These are phyloP conservation scores for Isaurus tuberculatus DNA, from an alignment of 92 coral and sea anemone genomes.

Conservation along the genomic window DNA sequence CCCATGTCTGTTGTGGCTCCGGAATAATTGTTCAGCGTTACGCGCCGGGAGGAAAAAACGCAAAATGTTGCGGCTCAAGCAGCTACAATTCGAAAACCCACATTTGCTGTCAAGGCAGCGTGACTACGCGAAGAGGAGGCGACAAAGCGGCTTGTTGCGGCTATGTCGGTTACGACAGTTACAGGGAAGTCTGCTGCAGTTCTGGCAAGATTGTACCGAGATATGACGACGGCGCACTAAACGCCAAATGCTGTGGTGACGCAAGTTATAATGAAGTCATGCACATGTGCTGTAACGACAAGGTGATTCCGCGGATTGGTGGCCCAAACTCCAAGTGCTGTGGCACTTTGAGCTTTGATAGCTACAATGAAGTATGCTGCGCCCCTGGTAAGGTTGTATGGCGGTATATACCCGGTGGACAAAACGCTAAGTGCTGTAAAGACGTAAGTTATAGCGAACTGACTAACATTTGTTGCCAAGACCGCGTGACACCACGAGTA, in stretches of 20 bases:
- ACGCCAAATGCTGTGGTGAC: conserved; percentile 53
- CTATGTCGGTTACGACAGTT: conserved; percentile 17
- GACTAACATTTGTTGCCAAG: conserved; percentile 48
- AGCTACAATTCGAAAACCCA: conserved; percentile 42
- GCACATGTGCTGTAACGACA: conserved; percentile 46
- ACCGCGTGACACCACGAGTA: conserved; percentile 16
- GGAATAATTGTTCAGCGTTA: conserved; percentile 36
- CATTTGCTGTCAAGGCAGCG: conserved; percentile 35
- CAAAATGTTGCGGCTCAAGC: conserved; percentile 44
- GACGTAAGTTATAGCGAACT: conserved; percentile 25
- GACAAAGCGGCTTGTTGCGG: conserved; percentile 57
- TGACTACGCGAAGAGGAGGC: conserved; percentile 11
- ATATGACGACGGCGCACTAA: conserved; percentile 34
- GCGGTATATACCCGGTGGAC: conserved; percentile 49
- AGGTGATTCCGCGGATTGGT: conserved; percentile 27
- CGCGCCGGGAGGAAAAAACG: conserved; percentile 26
- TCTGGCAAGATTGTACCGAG: conserved; percentile 4
- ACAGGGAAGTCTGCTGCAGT: conserved; percentile 51
- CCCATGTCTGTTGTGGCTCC: conserved; percentile 45
- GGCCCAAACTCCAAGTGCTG: conserved; percentile 43
- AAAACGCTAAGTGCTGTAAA: conserved; percentile 51
- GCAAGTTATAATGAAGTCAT: conserved; percentile 43
- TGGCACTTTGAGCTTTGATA: conserved; percentile 32
- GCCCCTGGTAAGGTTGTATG: conserved; percentile 36
- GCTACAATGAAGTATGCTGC: conserved; percentile 40